Evolutionary conservation across 2,888 invertebrate genomes (phyloP), one percentile per base, ranked within the genome.

Genomic region (Heliconius erato): DNA sequence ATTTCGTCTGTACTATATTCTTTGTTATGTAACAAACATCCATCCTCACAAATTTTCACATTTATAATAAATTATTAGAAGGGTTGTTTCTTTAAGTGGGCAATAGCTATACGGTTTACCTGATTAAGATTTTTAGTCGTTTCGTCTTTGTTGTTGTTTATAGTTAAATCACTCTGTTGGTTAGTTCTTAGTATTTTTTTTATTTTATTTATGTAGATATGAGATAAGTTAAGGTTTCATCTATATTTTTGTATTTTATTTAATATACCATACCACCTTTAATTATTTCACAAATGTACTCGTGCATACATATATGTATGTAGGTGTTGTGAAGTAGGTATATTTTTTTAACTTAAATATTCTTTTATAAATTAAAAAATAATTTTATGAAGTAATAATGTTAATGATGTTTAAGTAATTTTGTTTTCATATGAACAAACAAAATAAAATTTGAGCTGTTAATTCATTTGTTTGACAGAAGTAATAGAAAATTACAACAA

Each of bases 211-310:
- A n/a, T 71, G 35, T 7, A 40, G 40, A 26, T 72, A 72, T 44
- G n/a, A 16, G 26, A 16, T 72, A 72, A 72, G 72, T 49, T 16
- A 26, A 72, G 49, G 1, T 44, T 72, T 72, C n/a, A 14, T n/a
- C n/a, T n/a, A 44, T 72, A 44, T 72, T 72, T 72, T 72, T 72
- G 40, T 71, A 71, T 9, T 49, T 72, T 72, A 44, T 72, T 44
- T 26, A 19, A n/a, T 40, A 44, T 49, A 26, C 35, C 0, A 3
- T 69, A n/a, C 12, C 16, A n/a, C 23, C 16, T 16, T 16, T 44
- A 26, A 9, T 16, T 72, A 14, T n/a, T 40, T 23, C 6, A 44
- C 16, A 1, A 40, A 71, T n/a, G 2, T n/a, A 28, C 16, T 16
- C 16, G 16, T 32, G 4, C 6, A 59, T 23, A 65, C 26, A 65